Percentiles rank a stretch among this genome's conserved stretches.
Evolutionary conservation across 2,888 invertebrate species (phyloP).

Genomic region (Lagria hirta): DNA sequence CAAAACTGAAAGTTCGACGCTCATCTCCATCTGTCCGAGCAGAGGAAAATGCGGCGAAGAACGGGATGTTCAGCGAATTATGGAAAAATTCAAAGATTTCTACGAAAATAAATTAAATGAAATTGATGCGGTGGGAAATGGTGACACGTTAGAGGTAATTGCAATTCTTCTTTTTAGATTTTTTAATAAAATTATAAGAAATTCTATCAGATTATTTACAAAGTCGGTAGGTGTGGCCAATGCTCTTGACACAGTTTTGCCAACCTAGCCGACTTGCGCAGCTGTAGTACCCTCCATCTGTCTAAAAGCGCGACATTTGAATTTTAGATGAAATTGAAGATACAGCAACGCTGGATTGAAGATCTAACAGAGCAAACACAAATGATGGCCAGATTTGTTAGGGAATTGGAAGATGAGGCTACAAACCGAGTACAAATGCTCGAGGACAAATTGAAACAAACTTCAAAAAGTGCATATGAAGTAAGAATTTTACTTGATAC

Average conservation of each 20-base stretch:
- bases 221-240: slow-evolving; percentile 12
- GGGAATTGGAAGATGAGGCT: slow-evolving; percentile 68
- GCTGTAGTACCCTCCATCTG: neutral
- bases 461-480: slow-evolving; percentile 51
- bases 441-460: slow-evolving; percentile 57
- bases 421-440: slow-evolving; percentile 60
- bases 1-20: too few relatives aligned
- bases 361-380: slow-evolving; percentile 70
- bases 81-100: slow-evolving; percentile 62
- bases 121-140: slow-evolving; percentile 58
- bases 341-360: slow-evolving; percentile 66
- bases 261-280: neutral
- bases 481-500: too few relatives aligned
- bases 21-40: slow-evolving; percentile 27
- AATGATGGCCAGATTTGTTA: slow-evolving; percentile 65
- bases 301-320: slow-evolving; percentile 5
- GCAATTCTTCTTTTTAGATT: slow-evolving; percentile 5
- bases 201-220: neutral
- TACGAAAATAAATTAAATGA: slow-evolving; percentile 64
- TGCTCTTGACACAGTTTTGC: slow-evolving; percentile 13
- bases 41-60: slow-evolving; percentile 46
- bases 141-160: slow-evolving; percentile 48
- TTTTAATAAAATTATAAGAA: slow-evolving; percentile 6
- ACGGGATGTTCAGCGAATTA: slow-evolving; percentile 55
- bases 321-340: slow-evolving; percentile 58